Evolutionary conservation across 2,113 vertebrate genomes (phyloP).

Genomic region (Amblyopsis rosae): DNA sequence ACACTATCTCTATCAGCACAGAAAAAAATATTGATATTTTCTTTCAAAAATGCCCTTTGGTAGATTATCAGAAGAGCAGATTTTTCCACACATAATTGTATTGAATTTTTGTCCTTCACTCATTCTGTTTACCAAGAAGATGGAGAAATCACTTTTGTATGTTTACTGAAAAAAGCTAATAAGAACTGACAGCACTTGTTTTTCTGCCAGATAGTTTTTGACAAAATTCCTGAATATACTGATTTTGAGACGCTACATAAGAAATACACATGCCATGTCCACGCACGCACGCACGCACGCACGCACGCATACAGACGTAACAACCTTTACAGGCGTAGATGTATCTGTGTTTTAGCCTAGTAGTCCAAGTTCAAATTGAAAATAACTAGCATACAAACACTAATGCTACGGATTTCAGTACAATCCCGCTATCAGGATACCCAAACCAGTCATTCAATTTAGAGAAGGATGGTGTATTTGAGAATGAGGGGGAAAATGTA

Average conservation of each 20-base stretch:
- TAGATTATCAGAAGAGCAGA: no score
- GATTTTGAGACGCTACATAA: background rate
- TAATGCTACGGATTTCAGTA: constrained; percentile 4
- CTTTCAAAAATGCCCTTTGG: background rate
- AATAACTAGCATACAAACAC: background rate
- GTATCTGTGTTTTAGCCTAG: no score
- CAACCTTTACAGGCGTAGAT: background rate
- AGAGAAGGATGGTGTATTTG: constrained; percentile 21
- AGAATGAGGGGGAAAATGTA: background rate
- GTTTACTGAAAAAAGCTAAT: background rate
- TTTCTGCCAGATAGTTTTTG: background rate
- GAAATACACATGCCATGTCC: background rate
- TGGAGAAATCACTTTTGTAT: background rate
- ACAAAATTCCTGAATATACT: background rate
- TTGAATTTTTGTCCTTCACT: no score
- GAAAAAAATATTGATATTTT: no score
- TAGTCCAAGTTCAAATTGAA: no score
- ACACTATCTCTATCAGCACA: no score
- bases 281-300: no score
- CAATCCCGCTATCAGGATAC: constrained; percentile 4
- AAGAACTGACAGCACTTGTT: background rate
- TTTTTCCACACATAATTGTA: no score
- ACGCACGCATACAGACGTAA: background rate
- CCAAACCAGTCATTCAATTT: background rate
- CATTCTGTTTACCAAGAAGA: background rate